Base-by-base conservation (phyloP, 2,888 invertebrate genomes). In the Entomobrya proxima region DNA sequence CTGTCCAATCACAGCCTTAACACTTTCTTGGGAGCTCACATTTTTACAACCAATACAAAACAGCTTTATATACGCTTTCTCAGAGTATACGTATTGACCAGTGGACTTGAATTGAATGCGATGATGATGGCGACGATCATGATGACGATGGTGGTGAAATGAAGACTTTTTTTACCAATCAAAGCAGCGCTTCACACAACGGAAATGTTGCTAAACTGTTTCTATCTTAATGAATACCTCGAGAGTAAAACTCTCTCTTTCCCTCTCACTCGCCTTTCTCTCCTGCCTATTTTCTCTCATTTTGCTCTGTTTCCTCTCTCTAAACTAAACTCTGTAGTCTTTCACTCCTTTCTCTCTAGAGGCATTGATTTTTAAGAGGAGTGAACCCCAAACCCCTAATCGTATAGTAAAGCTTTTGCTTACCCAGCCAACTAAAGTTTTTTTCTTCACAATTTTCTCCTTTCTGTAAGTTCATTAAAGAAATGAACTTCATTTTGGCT, bases 201-300 rank as follows among this genome's bases (percentile, higher is more conserved):
- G 55, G 61, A 79, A 84, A 78, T 79, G 78, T 85, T 72, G 78
- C 85, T 78, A 85, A 85, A 85, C 85, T 85, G 78, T 74, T 80
- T 75, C 85, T 74, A 85, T 75, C 67, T 74, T 80, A 85, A 85
- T 81, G 85, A 81, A 81, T 86, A 79, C 80, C 80, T 80, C 76
- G 37, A 80, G 80, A 86, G 77, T 61, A 74, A 83, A 79, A 67
- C 74, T 27, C 37, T 50, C 11, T 37, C 37, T 80, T 35, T 80
- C 80, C 50, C 52, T 75, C 50, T 18, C 47, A 24, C 50, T 81
- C 52, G 18, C 67, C 21, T 64, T 30, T 82, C 74, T 82, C 40
- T 27, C 24, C 67, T 50, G 24, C 30, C 27, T 55, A 44, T 67
- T 67, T 67, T 44, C 55, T 79, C 52, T 50, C 50, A 67, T 61